A percentile compares a stretch with the other conserved stretches of the same genome.
phyloP scores from a whole-genome alignment of 2,113 vertebrate species.

The Baryphthengus martii region DNA sequence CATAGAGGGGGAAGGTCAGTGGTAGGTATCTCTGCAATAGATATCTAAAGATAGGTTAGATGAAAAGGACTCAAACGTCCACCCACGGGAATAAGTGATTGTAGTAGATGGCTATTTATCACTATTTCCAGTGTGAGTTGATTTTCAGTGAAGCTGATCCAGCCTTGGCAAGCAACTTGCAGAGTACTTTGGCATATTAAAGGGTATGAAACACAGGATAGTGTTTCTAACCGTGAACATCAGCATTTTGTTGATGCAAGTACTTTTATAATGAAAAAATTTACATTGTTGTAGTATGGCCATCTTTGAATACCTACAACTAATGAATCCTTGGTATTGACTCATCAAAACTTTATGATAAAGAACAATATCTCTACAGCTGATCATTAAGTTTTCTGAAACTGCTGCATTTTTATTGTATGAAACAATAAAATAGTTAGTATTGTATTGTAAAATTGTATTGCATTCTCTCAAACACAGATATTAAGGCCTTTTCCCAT shows the following conservation, averaged over 20 bases:
- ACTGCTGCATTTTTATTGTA: not conserved
- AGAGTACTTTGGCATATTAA: not conserved
- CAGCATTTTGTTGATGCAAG: not conserved
- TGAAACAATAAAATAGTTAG: not conserved
- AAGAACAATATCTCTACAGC: not conserved
- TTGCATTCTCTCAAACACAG: not conserved
- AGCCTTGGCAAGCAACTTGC: not conserved
- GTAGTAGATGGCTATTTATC: not conserved
- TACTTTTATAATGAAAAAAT: not conserved
- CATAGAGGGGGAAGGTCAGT: not conserved
- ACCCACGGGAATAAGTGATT: not conserved
- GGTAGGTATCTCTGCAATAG: not conserved
- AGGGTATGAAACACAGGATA: not conserved
- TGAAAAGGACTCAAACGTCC: not conserved
- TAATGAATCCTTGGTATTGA: not conserved
- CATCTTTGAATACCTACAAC: not conserved
- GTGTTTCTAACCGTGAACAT: not conserved
- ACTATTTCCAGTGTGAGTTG: not conserved
- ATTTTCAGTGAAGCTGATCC: not conserved
- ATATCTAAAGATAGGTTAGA: not conserved
- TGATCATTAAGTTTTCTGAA: not conserved
- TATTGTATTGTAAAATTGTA: not conserved
- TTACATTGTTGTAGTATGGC: not conserved
- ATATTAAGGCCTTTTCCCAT: not conserved
- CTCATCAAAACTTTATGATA: not conserved